These are phyloP conservation scores for Patagioenas fasciata DNA, from an alignment of 2,113 vertebrate genomes.

Conservation along the genomic window DNA sequence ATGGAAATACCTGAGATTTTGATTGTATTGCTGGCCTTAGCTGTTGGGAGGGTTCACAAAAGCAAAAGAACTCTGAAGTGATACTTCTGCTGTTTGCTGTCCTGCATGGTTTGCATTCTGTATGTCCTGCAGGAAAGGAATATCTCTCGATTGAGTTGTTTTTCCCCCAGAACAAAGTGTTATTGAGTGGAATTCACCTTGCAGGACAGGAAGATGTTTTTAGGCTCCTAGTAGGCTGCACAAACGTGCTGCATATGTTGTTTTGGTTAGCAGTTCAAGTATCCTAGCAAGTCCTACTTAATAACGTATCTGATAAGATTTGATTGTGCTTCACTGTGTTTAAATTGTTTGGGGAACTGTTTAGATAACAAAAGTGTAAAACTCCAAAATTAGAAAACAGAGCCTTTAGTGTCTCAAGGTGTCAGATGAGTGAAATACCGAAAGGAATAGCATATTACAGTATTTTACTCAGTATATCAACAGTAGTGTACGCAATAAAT, in stretches of 20 bases:
- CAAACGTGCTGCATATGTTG: neutral
- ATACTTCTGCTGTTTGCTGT: neutral
- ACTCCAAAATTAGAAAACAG: slow-evolving; percentile 6
- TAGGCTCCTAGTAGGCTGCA: neutral
- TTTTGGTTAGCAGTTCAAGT: slow-evolving; percentile 43
- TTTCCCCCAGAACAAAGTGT: neutral
- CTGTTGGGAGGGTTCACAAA: neutral
- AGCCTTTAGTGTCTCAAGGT: neutral
- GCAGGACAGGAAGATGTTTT: neutral
- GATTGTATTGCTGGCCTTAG: neutral
- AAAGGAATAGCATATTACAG: neutral
- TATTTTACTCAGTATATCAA: neutral
- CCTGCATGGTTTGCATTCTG: neutral
- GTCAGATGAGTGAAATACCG: neutral
- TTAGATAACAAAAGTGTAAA: slow-evolving; percentile 56
- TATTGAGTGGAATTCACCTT: neutral
- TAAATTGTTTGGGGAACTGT: slow-evolving; percentile 38
- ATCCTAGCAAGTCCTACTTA: slow-evolving; percentile 43
- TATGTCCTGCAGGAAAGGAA: neutral
- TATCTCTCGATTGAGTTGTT: neutral
- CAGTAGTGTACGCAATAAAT: neutral
- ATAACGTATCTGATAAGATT: slow-evolving; percentile 49
- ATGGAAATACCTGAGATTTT: neutral
- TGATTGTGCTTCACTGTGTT: slow-evolving; percentile 54
- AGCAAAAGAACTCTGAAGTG: neutral